Percentiles rank a stretch among this genome's conserved stretches.
Conservation (phyloP, 1,140 invertebrate species). For the Leptonema lineaticorne region DNA sequence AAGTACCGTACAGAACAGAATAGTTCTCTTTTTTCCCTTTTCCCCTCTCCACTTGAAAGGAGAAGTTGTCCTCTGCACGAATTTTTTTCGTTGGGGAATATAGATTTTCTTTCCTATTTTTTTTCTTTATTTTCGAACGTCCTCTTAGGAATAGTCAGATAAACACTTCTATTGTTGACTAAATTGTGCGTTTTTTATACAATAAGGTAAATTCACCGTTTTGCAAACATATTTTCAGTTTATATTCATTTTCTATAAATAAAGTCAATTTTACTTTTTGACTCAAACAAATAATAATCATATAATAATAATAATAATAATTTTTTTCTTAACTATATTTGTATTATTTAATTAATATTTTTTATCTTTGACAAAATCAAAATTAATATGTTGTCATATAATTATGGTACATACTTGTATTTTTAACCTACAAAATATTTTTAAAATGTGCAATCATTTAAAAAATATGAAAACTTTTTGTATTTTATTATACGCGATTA, state of each 20-base stretch:
- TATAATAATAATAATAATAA: no score
- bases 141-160: conserved; percentile 4
- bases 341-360: no score
- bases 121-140: no score
- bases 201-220: not conserved
- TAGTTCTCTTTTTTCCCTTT: conserved; percentile 15
- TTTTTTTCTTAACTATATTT: no score
- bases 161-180: conserved; percentile 13
- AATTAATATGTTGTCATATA: no score
- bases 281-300: no score
- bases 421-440: no score
- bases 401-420: no score
- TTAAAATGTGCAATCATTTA: no score
- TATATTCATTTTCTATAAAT: not conserved
- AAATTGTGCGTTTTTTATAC: not conserved
- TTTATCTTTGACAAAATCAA: no score
- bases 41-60: not conserved
- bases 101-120: conserved; percentile 4
- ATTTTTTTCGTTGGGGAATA: conserved; percentile 7
- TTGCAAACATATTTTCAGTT: not conserved
- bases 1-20: conserved; percentile 17
- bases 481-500: no score
- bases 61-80: not conserved
- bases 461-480: no score
- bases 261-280: not conserved